Base-by-base conservation (phyloP, 2,113 vertebrate genomes). In the Patagioenas fasciata region DNA sequence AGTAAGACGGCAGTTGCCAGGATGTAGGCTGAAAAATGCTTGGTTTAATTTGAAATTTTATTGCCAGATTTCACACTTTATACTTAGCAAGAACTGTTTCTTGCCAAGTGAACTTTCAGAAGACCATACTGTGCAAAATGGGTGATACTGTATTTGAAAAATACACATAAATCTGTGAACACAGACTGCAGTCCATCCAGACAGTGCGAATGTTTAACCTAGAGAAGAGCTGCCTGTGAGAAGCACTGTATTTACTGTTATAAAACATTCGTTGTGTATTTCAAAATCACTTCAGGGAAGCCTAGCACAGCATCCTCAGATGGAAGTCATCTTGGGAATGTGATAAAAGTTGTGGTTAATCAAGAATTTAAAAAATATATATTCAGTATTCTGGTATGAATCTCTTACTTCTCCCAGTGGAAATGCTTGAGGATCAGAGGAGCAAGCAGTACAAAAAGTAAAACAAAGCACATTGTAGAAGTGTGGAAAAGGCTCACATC, bases 1-100 rank as follows among this genome's bases (percentile, higher is more conserved):
- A 91, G 85, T 66, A 47, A 80, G 85, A 82, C 40, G 80, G 64
- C 67, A 83, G 51, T 88, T 93, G 80, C 57, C 88, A 94, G 38
- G 80, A 94, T 40, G 82, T 78, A 73, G 56, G 72, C 56, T 95
- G 69, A 67, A 86, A 97, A 96, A 80, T 71, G 26, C 31, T 81
- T 51, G 38, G 32, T 95, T 91, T 80, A 71, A 93, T 90, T 96
- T 96, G 89, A 96, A 91, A 73, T 61, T 91, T 96, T 80, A 38
- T 91, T 91, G 90, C 91, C 91, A 90, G 91, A 91, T 96, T 95
- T 95, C 93, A 88, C 95, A 91, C 80, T 95, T 93, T 48, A 88
- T 85, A 85, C 87, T 95, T 91, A 93, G 92, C 69, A 95, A 93
- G 81, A 91, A 53, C 64, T 74, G 75, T 78, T 93, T 74, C 72